These are phyloP conservation scores for Gobiocypris rarus DNA, from an alignment of 2,113 vertebrate genomes.

Conservation along the genomic window DNA sequence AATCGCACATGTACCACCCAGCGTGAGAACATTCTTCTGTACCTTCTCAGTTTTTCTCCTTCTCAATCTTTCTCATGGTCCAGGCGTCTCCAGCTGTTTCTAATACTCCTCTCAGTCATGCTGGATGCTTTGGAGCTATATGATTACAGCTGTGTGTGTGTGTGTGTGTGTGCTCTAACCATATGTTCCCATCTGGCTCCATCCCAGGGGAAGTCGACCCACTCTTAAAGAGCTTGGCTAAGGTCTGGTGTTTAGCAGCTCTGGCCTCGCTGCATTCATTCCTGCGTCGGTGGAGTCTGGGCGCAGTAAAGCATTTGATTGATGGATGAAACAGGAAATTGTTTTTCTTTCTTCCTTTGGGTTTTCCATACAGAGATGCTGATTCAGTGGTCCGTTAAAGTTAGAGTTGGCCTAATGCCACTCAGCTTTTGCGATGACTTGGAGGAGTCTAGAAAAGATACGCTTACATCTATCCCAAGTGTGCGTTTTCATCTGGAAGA, in stretches of 20 bases:
- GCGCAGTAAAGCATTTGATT: conserved; percentile 34
- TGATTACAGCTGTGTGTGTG: conserved; percentile 60
- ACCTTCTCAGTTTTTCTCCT: conserved; percentile 41
- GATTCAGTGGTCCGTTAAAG: conserved; percentile 23
- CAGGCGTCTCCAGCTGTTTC: conserved; percentile 61
- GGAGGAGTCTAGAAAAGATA: conserved; percentile 19
- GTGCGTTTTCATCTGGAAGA: conserved; percentile 20
- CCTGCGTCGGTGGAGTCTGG: conserved; percentile 20
- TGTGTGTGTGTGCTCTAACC: neutral
- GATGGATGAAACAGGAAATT: conserved; percentile 23
- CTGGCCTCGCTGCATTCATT: neutral
- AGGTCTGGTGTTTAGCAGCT: conserved; percentile 5
- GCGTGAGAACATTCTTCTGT: conserved; percentile 42
- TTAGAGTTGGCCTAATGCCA: neutral
- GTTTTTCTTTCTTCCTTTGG: conserved; percentile 30
- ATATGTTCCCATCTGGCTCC: conserved; percentile 32
- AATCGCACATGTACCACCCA: conserved; percentile 31
- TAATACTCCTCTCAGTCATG: conserved; percentile 54
- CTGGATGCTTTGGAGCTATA: conserved; percentile 50
- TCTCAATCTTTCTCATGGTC: conserved; percentile 37
- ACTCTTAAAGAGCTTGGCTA: conserved; percentile 28
- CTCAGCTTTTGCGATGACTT: too few relatives aligned
- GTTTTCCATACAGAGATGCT: conserved; percentile 32
- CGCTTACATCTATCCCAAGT: neutral
- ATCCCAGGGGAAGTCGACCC: conserved; percentile 10